Percentiles rank a stretch among this genome's conserved stretches.
Evolutionary conservation across 2,888 invertebrate species (phyloP).

Genomic region (Drosophila melanosoma): DNA sequence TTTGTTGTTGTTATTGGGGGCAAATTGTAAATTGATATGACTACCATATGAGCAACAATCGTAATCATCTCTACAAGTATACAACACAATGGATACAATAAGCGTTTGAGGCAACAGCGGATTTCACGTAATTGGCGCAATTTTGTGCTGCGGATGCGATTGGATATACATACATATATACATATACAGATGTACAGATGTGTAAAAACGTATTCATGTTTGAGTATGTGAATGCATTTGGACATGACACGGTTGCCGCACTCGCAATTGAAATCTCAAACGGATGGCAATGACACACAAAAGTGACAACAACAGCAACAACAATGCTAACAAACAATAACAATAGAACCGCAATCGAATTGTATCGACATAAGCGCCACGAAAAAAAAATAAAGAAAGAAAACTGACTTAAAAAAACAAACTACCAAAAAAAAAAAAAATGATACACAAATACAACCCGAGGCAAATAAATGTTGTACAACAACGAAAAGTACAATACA

Average conservation of each 20-base stretch:
- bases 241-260: conserved; percentile 51
- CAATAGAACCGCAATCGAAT: conserved; percentile 70
- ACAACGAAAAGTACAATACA: conserved; percentile 20
- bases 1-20: conserved; percentile 36
- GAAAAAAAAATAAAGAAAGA: conserved; percentile 8
- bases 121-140: conserved; percentile 71
- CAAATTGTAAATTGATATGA: conserved; percentile 69
- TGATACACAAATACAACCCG: neutral
- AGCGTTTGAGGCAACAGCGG: conserved; percentile 53
- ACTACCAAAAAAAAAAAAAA: neutral
- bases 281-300: conserved; percentile 76
- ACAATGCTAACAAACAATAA: conserved; percentile 41
- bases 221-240: conserved; percentile 50
- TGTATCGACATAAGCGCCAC: conserved; percentile 59
- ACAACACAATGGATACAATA: conserved; percentile 38
- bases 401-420: conserved; percentile 1
- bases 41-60: conserved; percentile 63
- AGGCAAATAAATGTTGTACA: neutral
- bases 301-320: conserved; percentile 57
- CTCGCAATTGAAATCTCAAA: conserved; percentile 70
- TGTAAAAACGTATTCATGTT: conserved; percentile 9
- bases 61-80: conserved; percentile 52
- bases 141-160: conserved; percentile 55
- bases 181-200: neutral
- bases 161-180: conserved; percentile 1